Base-by-base conservation (phyloP, 2,888 invertebrate species). In the Mesodorylaimus sp. region DNA sequence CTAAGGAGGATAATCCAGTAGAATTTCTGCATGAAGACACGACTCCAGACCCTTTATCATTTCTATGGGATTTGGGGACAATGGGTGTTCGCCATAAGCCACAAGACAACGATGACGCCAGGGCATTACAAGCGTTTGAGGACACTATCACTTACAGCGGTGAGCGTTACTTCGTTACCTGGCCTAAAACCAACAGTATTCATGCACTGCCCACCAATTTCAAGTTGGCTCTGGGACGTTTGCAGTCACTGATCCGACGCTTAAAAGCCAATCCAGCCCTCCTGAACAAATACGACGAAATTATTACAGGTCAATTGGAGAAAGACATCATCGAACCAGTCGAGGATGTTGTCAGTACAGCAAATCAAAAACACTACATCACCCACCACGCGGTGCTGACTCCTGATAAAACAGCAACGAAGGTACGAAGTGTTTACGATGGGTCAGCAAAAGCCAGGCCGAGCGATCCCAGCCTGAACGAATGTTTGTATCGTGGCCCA, bases 371-470 rank as follows among this genome's bases (percentile, higher is more conserved):
- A 25, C 56, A 56, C 36, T 57, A 55, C 36, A 25, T 55, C 10
- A 55, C 56, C 1, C 54, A 57, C 44, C 55, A 56, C 24, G 27
- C 52, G 1, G 57, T 56, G 1, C 25, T 56, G 19, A 48, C 45
- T 1, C 48, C 51, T 21, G 13, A 32, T 2, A 52, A 54, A 21
- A 24, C 39, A n/a, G 46, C 59, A 1, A 61, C 57, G 1, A 61
- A 60, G 45, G 36, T 61, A 13, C 28, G 58, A 3, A 48, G 55
- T 28, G 59, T 59, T 7, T 60, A 51, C 45, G 59, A 60, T 50
- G 61, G 51, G 3, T 53, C 53, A 1, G 50, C 48, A 1, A 48
- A 47, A 48, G 24, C 25, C 21, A 48, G 51, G 42, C 19, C 16
- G 1, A 45, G 53, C 45, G 50, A 42, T 2, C 13, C 43, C 2